Evolutionary conservation across 2,888 invertebrate species (phyloP).

Genomic region (Anoncus sp.): DNA sequence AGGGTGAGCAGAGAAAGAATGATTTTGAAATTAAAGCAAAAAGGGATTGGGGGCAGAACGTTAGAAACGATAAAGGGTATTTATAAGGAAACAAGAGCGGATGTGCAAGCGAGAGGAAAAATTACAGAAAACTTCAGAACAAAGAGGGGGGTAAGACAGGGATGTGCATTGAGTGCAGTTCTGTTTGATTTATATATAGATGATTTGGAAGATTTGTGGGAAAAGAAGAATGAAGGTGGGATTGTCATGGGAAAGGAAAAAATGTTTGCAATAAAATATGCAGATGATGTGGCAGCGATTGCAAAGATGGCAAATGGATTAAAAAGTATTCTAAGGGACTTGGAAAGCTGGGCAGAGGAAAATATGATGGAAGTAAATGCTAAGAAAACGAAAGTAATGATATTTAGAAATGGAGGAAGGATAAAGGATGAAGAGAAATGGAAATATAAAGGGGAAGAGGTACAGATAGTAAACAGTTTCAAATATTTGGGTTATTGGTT

Average conservation of each 20-base stretch:
- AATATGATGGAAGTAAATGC: no score
- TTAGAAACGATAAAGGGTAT: no score
- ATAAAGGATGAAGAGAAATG: constrained; percentile 38
- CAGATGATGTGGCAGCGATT: no score
- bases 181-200: constrained; percentile 54
- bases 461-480: constrained; percentile 16
- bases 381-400: constrained; percentile 25
- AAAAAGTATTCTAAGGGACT: neutral
- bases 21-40: no score
- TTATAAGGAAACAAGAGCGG: no score
- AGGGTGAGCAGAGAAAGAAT: no score
- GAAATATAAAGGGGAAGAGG: constrained; percentile 32
- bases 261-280: constrained; percentile 4
- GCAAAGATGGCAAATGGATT: neutral
- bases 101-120: neutral
- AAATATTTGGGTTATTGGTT: no score
- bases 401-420: constrained; percentile 39
- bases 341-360: no score
- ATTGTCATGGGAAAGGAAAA: constrained; percentile 9
- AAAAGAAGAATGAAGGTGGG: constrained; percentile 37
- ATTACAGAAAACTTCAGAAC: constrained; percentile 41
- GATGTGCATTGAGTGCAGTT: no score
- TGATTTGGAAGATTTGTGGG: constrained; percentile 26
- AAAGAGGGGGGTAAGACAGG: constrained; percentile 56
- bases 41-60: no score